phyloP scores from a whole-genome alignment of 2,113 vertebrate genomes.

The Grus americana region DNA sequence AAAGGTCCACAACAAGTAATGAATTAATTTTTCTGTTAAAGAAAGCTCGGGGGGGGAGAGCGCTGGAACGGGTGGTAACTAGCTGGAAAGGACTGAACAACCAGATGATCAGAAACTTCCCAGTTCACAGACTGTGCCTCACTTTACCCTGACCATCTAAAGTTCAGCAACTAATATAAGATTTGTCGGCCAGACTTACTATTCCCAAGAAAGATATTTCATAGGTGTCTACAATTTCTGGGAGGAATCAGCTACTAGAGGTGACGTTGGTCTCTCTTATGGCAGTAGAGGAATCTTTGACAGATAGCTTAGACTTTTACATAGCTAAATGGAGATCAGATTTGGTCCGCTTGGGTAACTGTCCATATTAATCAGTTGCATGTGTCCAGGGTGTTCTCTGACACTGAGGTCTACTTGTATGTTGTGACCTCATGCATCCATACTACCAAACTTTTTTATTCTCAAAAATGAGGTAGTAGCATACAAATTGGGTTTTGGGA shows the following conservation, averaged over 20 bases:
- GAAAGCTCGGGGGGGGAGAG: neutral
- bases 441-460: neutral
- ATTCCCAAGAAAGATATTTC: neutral
- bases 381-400: neutral
- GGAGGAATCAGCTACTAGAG: neutral
- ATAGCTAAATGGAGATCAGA: neutral
- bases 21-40: neutral
- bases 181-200: neutral
- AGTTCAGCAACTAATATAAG: neutral
- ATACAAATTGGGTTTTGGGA: neutral
- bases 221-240: neutral
- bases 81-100: neutral
- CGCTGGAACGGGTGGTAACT: neutral
- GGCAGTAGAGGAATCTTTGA: neutral
- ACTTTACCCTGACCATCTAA: neutral
- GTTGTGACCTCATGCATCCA: neutral
- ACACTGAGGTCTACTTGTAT: neutral
- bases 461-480: neutral
- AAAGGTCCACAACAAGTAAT: neutral
- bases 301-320: neutral
- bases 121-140: neutral
- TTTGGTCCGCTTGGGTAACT: neutral
- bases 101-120: neutral
- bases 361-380: neutral
- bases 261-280: neutral